Evolutionary conservation across 1,140 invertebrate genomes (phyloP), one percentile per base, ranked within the genome.

Genomic region (Zaprionus tsacasi): DNA sequence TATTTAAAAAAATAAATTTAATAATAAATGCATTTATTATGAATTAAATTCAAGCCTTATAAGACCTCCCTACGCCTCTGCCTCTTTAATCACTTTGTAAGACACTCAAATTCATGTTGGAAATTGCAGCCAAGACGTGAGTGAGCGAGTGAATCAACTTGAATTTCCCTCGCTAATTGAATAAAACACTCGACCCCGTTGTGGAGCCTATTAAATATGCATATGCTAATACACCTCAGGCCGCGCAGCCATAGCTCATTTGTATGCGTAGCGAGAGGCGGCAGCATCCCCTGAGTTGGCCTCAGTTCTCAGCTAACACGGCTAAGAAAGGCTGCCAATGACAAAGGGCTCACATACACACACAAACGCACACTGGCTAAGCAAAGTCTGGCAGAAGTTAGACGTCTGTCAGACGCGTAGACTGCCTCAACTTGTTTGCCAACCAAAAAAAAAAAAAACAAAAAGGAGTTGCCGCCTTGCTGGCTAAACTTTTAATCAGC

Each of bases 401-500:
- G 82, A 86, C 69, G 81, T 79, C 79, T 78, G 69, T 74, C 60
- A 83, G 82, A 80, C 79, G 40, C 67, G 17, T 17, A 67, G 83
- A 73, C 77, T 88, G 83, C 73, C 77, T 70, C 74, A 83, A 87
- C 83, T 79, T 79, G 66, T 80, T 82, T 71, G 59, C 52, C 68
- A 21, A 21, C 33, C 40, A 45, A 75, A 64, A 61, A 21, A 2
- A 1, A 48, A 45, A 75, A 64, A 61, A 21, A 2, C 21, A 21
- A 48, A 45, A 75, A 64, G 56, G 67, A 58, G 67, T 64, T 70
- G 73, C 73, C 73, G 68, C 63, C 74, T 58, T 15, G 45, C 69
- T 65, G 69, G 59, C 77, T 69, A 75, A 87, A 87, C 80, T 87
- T 87, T 83, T 87, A 87, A 87, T 87, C 83, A 87, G 82, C 67